Evolutionary conservation across 1,140 invertebrate genomes (phyloP).

Genomic region (Hetaerina americana): DNA sequence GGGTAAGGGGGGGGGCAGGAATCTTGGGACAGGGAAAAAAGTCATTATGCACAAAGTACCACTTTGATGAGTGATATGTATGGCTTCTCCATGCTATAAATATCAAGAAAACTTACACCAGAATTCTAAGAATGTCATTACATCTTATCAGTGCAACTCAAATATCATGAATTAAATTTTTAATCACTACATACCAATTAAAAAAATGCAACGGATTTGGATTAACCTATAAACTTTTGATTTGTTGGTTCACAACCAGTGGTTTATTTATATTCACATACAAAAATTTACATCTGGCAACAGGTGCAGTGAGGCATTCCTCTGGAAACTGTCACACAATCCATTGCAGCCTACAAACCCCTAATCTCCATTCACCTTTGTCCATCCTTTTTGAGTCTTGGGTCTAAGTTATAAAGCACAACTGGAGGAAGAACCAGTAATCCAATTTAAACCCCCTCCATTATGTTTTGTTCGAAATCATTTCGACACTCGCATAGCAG

Average conservation of each 20-base stretch:
- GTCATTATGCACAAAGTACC: no score
- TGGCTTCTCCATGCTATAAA: no score
- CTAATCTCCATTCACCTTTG: not conserved
- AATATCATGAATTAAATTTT: no score
- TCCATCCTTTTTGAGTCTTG: not conserved
- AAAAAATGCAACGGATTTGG: no score
- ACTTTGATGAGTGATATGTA: no score
- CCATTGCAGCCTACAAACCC: not conserved
- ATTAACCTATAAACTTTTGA: no score
- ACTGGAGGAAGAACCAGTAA: not conserved
- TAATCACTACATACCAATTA: no score
- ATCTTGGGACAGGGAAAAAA: no score
- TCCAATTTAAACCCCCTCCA: not conserved
- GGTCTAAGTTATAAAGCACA: not conserved
- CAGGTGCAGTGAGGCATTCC: not conserved
- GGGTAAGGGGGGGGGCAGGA: no score
- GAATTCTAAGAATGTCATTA: no score
- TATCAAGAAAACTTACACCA: no score
- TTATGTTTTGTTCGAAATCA: not conserved
- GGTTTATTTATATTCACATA: conserved; percentile 1
- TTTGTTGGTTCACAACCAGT: not conserved
- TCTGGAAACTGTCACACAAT: not conserved
- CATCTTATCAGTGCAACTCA: no score
- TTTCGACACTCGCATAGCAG: not conserved
- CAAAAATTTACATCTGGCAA: not conserved